A percentile compares a stretch with the other conserved stretches of the same genome.
Evolutionary conservation across 2,797 vertebrate species (phyloP).

Genomic region (Masticophis lateralis): DNA sequence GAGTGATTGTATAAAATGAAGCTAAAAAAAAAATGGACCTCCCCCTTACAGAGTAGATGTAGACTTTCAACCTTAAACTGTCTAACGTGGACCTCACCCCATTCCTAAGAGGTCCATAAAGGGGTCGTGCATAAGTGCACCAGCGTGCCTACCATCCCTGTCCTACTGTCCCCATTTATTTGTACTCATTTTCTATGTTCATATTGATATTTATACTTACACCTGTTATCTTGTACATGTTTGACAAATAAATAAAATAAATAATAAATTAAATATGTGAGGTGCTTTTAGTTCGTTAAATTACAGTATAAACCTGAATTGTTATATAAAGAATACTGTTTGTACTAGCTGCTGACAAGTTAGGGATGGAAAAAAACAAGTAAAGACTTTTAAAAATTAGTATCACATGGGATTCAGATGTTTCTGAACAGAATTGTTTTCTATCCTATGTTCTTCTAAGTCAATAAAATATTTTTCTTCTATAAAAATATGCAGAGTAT

Average conservation of each 20-base stretch:
- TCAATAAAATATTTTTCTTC: not conserved
- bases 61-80: no score
- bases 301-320: not conserved
- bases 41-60: not conserved
- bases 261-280: not conserved
- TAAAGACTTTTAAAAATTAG: not conserved
- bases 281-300: not conserved
- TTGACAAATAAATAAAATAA: no score
- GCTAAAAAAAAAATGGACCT: not conserved
- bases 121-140: no score
- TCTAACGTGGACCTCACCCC: no score
- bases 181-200: no score
- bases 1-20: not conserved
- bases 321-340: not conserved
- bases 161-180: no score
- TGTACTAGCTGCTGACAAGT: not conserved
- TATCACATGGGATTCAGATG: not conserved
- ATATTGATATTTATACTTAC: no score
- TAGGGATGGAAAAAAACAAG: not conserved
- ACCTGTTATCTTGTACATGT: no score
- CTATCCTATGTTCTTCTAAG: slow-evolving; percentile 13
- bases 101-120: no score
- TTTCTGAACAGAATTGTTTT: not conserved
- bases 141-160: no score
- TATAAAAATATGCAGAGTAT: not conserved